These are phyloP conservation scores for Diplodus sargus DNA, from an alignment of 2,797 vertebrate species.

Conservation along the genomic window DNA sequence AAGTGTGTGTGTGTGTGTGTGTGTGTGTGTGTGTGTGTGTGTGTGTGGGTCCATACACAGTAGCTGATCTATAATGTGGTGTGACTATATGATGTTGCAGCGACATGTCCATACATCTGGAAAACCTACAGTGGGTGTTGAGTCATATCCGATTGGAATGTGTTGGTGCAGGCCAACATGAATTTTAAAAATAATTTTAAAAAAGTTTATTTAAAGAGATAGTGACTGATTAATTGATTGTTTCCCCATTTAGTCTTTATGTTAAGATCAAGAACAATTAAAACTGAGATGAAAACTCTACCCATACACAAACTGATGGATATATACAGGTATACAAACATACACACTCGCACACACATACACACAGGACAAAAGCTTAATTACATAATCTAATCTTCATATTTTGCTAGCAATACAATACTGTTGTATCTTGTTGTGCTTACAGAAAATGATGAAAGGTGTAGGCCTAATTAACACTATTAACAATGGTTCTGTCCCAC, in stretches of 20 bases:
- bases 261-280: neutral
- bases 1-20: constrained; percentile 10
- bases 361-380: too few relatives aligned
- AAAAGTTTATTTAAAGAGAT: too few relatives aligned
- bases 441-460: neutral
- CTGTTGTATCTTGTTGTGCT: neutral
- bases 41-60: neutral
- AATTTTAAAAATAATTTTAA: neutral
- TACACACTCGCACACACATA: neutral
- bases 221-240: neutral
- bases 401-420: neutral
- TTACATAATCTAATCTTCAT: neutral
- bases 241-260: neutral
- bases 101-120: neutral
- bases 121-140: neutral
- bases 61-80: neutral
- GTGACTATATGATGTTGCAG: neutral
- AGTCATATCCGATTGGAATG: too few relatives aligned
- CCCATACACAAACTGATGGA: neutral
- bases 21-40: constrained; percentile 8
- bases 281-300: neutral
- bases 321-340: neutral
- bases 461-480: neutral
- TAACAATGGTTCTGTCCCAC: neutral
- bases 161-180: too few relatives aligned